phyloP scores from a whole-genome alignment of 2,888 invertebrate genomes.

The Himalopsyche japonica region DNA sequence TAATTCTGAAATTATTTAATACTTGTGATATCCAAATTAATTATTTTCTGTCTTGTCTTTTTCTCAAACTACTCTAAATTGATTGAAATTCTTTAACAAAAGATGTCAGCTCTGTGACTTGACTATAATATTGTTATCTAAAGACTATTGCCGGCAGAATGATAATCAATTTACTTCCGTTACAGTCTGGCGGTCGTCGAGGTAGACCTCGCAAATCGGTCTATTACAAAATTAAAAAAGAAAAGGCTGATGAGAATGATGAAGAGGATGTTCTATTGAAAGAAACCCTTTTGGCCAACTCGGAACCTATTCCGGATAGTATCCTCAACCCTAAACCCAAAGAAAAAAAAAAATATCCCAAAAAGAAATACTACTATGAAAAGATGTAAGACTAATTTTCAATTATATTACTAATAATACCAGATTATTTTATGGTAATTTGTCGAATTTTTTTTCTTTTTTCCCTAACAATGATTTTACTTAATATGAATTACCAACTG shows the following conservation, averaged over 20 bases:
- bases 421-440: too few species aligned
- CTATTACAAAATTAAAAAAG: not conserved
- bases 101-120: too few species aligned
- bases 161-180: not conserved
- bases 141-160: not conserved
- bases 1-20: too few species aligned
- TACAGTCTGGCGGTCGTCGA: constrained; percentile 3
- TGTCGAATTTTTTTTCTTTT: too few species aligned
- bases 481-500: too few species aligned
- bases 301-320: constrained; percentile 56
- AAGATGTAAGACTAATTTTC: constrained; percentile 48
- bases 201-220: constrained; percentile 7
- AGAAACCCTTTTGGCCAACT: constrained; percentile 57
- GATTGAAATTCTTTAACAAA: too few species aligned
- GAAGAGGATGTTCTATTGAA: constrained; percentile 55
- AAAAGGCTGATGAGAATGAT: constrained; percentile 43
- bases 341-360: constrained; percentile 47
- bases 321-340: constrained; percentile 55
- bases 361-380: constrained; percentile 54
- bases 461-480: too few species aligned
- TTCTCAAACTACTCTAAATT: too few species aligned
- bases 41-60: too few species aligned
- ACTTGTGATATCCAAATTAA: too few species aligned
- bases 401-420: not conserved
- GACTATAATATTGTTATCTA: not conserved